phyloP scores from a whole-genome alignment of 2,888 invertebrate genomes.

The Orthosia incerta region DNA sequence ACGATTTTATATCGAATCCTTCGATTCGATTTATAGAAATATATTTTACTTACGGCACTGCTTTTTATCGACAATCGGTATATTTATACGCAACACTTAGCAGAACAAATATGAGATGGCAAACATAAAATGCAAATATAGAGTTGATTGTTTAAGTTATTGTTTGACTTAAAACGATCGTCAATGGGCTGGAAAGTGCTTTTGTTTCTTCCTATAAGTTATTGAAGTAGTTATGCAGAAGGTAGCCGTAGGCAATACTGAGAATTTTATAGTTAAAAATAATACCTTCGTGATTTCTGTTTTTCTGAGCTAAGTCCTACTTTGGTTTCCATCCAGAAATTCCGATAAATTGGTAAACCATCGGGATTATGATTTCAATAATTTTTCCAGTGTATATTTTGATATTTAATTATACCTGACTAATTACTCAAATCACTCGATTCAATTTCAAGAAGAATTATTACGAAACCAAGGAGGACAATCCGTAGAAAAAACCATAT shows the following conservation, averaged over 20 bases:
- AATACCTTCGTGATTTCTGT: neutral
- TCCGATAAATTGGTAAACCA: neutral
- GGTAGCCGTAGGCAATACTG: conserved; percentile 16
- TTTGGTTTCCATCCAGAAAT: neutral
- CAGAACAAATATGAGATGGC: conserved; percentile 57
- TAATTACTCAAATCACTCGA: neutral
- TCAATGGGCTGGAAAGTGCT: conserved; percentile 55
- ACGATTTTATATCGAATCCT: conserved; percentile 49
- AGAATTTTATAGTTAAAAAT: conserved; percentile 2
- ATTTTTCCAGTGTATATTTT: neutral
- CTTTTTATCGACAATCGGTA: conserved; percentile 49
- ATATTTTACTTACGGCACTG: conserved; percentile 30
- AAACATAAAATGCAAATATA: conserved; percentile 59
- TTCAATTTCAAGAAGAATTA: neutral
- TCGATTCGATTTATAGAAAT: conserved; percentile 54
- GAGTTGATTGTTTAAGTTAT: conserved; percentile 58
- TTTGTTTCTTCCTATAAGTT: conserved; percentile 55
- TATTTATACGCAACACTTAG: conserved; percentile 59
- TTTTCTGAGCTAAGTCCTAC: neutral
- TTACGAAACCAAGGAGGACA: neutral
- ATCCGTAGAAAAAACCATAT: conserved; percentile 7
- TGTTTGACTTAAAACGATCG: conserved; percentile 56
- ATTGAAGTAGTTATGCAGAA: conserved; percentile 26
- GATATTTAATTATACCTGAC: neutral
- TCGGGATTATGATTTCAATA: neutral